These are phyloP conservation scores for Australoheros facetus DNA, from an alignment of 2,797 vertebrate genomes.

Conservation along the genomic window DNA sequence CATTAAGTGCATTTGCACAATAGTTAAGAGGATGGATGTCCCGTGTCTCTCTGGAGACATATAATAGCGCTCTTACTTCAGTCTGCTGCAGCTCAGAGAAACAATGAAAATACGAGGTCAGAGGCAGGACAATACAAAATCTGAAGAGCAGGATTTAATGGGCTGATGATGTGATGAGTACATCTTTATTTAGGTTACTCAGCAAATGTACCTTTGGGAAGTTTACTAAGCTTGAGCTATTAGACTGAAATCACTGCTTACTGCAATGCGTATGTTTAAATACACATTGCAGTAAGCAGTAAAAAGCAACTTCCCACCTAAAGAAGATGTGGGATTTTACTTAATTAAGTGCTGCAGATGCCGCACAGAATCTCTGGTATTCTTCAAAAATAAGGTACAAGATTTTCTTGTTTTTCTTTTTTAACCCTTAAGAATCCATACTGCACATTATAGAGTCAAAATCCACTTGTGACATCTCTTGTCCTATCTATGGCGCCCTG, in stretches of 20 bases:
- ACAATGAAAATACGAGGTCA: neutral
- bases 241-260: neutral
- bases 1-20: slow-evolving; percentile 16
- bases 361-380: neutral
- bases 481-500: neutral
- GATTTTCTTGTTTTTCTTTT: neutral
- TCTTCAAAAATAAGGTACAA: neutral
- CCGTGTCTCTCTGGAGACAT: neutral
- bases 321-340: neutral
- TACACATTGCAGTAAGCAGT: too few relatives aligned
- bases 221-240: neutral
- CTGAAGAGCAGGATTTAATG: neutral
- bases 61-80: neutral
- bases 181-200: neutral
- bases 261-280: too few relatives aligned
- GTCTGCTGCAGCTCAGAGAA: neutral
- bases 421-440: neutral
- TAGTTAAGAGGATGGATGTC: neutral
- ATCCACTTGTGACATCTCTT: neutral
- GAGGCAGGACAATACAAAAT: neutral
- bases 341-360: neutral
- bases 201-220: neutral
- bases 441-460: neutral
- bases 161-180: neutral
- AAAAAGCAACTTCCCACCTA: neutral